Conservation (phyloP, 2,888 invertebrate species). For the Tribolium freemani region DNA sequence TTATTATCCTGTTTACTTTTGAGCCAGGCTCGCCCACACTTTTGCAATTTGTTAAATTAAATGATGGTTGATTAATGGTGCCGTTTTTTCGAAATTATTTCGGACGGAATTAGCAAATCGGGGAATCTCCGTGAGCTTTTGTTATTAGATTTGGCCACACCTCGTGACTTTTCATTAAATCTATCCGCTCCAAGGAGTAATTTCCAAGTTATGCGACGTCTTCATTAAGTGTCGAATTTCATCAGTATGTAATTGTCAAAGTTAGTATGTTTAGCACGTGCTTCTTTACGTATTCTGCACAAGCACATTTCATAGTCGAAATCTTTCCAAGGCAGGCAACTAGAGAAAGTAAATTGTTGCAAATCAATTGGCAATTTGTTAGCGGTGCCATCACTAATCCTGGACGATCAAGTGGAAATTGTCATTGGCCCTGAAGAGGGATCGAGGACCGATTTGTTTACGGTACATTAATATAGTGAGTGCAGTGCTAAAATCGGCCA, state of each 20-base stretch:
- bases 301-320: constrained; percentile 29
- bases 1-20: constrained; percentile 7
- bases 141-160: not conserved
- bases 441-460: constrained; percentile 45
- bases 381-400: constrained; percentile 48
- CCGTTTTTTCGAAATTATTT: not conserved
- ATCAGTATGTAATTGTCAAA: constrained; percentile 33
- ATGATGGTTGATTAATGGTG: constrained; percentile 28
- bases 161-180: not conserved
- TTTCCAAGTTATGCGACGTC: constrained; percentile 22
- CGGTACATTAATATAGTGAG: constrained; percentile 47
- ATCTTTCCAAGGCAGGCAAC: constrained; percentile 19
- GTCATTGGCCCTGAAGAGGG: constrained; percentile 48
- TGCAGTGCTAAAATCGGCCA: constrained; percentile 31
- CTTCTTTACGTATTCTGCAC: constrained; percentile 37
- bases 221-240: constrained; percentile 35
- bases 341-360: constrained; percentile 50
- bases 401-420: constrained; percentile 47
- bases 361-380: constrained; percentile 55
- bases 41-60: constrained; percentile 33
- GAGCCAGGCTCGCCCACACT: constrained; percentile 7
- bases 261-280: constrained; percentile 31
- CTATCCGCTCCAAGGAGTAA: not conserved
- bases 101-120: not conserved
- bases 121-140: not conserved